A percentile compares a stretch with the other conserved stretches of the same genome.
Evolutionary conservation across 1,140 invertebrate genomes (phyloP).

Genomic region (Pogonognathellus flavescens): DNA sequence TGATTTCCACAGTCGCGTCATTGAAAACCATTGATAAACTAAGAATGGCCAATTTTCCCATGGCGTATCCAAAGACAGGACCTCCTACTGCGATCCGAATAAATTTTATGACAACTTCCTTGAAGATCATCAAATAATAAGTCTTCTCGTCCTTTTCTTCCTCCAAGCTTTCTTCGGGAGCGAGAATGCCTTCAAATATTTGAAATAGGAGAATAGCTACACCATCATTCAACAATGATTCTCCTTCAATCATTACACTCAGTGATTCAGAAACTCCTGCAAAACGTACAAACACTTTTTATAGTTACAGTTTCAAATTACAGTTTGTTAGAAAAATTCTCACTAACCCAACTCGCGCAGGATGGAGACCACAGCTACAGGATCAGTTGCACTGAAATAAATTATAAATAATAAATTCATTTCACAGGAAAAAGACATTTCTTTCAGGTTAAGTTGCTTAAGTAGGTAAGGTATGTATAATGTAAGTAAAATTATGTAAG

Average conservation of each 20-base stretch:
- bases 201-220: conserved; percentile 71
- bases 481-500: too few species aligned
- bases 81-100: conserved; percentile 68
- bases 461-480: too few species aligned
- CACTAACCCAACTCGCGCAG: conserved; percentile 68
- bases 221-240: conserved; percentile 73
- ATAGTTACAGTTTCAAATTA: not conserved
- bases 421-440: too few species aligned
- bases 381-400: conserved; percentile 72
- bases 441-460: too few species aligned
- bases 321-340: not conserved
- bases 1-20: conserved; percentile 69
- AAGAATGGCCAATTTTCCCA: conserved; percentile 70
- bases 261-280: conserved; percentile 69
- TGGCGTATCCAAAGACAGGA: conserved; percentile 70
- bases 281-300: not conserved
- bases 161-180: not conserved
- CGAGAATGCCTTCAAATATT: conserved; percentile 63
- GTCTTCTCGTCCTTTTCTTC: not conserved
- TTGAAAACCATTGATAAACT: conserved; percentile 61
- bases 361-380: conserved; percentile 72
- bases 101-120: not conserved
- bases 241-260: conserved; percentile 71
- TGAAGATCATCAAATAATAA: not conserved
- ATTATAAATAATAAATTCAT: too few species aligned